Percentiles rank a stretch among this genome's conserved stretches.
phyloP scores from a whole-genome alignment of 2,113 vertebrate genomes.

The Calidris pugnax region DNA sequence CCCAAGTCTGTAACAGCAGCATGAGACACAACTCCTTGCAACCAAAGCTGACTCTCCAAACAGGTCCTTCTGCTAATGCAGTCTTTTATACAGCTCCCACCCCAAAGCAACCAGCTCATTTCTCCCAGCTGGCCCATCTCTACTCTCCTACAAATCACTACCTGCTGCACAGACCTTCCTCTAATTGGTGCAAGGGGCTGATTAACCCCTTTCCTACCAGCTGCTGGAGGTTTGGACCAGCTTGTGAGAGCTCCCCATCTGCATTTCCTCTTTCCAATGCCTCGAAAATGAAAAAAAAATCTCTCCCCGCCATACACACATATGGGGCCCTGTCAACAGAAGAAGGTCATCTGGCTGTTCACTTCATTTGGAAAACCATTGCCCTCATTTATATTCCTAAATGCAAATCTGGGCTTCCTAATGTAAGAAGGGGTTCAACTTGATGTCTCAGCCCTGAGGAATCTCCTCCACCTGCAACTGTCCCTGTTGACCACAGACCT shows the following conservation, averaged over 20 bases:
- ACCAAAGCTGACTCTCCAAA: rapidly evolving
- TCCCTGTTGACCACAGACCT: neutral
- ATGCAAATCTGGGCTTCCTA: neutral
- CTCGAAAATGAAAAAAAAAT: neutral
- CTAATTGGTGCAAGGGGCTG: neutral
- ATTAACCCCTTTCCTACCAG: neutral
- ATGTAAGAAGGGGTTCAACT: rapidly evolving
- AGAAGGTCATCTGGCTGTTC: neutral
- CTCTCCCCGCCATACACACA: neutral
- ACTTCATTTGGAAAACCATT: neutral
- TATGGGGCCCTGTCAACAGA: neutral
- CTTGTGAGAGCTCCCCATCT: neutral
- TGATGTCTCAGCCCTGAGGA: neutral
- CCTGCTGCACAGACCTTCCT: neutral
- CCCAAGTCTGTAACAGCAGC: neutral
- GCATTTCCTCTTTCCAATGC: neutral
- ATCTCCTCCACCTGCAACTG: neutral
- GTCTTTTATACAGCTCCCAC: neutral
- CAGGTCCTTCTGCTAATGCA: rapidly evolving
- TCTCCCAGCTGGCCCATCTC: neutral
- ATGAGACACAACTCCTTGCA: rapidly evolving
- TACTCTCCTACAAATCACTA: neutral
- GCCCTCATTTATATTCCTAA: neutral
- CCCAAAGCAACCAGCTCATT: neutral
- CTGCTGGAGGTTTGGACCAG: neutral